phyloP scores from a whole-genome alignment of 2,888 invertebrate genomes.

The Antheraea assamensis region DNA sequence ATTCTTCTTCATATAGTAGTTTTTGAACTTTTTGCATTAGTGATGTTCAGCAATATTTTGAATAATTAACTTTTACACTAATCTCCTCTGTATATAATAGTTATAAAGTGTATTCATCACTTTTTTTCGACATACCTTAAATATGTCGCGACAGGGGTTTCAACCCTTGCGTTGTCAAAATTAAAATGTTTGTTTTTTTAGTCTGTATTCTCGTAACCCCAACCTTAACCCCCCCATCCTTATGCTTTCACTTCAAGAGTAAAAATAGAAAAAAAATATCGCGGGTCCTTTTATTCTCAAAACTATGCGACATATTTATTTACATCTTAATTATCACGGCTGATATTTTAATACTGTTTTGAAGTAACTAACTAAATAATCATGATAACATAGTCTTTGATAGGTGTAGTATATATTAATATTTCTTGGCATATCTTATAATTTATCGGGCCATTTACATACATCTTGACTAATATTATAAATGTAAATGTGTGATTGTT shows the following conservation, averaged over 20 bases:
- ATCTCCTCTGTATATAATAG: not conserved
- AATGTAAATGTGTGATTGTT: too few species aligned
- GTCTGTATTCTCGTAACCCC: constrained; percentile 33
- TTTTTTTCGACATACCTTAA: not conserved
- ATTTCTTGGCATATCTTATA: not conserved
- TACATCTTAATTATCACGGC: not conserved
- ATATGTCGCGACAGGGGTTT: constrained; percentile 11
- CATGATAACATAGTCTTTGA: too few species aligned
- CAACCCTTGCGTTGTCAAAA: constrained; percentile 68
- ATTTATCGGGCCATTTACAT: not conserved
- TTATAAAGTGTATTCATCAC: not conserved
- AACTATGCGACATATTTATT: not conserved
- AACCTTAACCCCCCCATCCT: constrained; percentile 50
- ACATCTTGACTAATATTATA: too few species aligned
- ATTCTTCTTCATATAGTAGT: not conserved
- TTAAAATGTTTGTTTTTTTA: constrained; percentile 59
- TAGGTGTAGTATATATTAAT: too few species aligned
- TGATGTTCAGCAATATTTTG: not conserved
- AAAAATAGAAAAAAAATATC: constrained; percentile 78
- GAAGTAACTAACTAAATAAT: not conserved
- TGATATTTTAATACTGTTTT: not conserved
- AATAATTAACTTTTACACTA: not conserved
- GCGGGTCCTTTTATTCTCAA: constrained; percentile 41
- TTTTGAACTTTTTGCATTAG: not conserved
- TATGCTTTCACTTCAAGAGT: constrained; percentile 70